Percentiles rank a stretch among this genome's conserved stretches.
These are phyloP conservation scores for Orthonychiurus folsomi DNA, from an alignment of 2,888 invertebrate genomes.

Conservation along the genomic window DNA sequence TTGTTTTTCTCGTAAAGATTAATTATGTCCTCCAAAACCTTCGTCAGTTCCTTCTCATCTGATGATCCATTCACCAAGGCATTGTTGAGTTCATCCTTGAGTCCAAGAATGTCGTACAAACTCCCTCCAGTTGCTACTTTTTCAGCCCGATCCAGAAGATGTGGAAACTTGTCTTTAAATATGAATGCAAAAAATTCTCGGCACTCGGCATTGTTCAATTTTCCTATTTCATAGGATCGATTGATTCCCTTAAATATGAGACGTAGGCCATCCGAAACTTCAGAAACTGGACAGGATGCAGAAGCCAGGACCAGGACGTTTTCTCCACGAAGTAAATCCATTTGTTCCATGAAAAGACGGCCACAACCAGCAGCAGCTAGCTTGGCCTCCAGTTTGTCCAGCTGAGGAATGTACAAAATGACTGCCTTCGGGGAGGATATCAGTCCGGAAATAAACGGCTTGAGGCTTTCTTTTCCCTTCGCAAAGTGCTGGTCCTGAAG, in stretches of 20 bases:
- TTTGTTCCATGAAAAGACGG: background rate
- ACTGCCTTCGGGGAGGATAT: background rate
- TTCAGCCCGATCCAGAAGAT: background rate
- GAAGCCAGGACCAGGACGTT: conserved; percentile 3
- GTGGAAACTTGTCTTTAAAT: background rate
- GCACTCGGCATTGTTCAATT: conserved; percentile 2
- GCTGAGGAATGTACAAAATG: conserved; percentile 6
- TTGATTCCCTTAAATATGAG: conserved; percentile 2
- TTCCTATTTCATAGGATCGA: conserved; percentile 1
- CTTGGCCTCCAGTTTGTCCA: background rate
- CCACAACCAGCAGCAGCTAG: too few species aligned
- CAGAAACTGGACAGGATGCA: conserved; percentile 1
- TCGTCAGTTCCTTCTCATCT: background rate
- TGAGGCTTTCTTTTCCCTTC: background rate
- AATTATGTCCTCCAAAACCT: background rate
- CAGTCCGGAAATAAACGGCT: background rate
- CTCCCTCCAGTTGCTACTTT: background rate
- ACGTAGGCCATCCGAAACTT: conserved; percentile 4
- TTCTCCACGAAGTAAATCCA: conserved; percentile 8
- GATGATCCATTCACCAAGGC: background rate
- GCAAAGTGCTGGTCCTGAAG: background rate
- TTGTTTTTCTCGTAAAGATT: background rate
- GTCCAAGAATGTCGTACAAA: conserved; percentile 8
- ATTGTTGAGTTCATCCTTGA: background rate
- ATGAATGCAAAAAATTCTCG: conserved; percentile 7